Evolutionary conservation across 2,888 invertebrate species (phyloP), one percentile per base, ranked within the genome.

Genomic region (Drosophila robusta): DNA sequence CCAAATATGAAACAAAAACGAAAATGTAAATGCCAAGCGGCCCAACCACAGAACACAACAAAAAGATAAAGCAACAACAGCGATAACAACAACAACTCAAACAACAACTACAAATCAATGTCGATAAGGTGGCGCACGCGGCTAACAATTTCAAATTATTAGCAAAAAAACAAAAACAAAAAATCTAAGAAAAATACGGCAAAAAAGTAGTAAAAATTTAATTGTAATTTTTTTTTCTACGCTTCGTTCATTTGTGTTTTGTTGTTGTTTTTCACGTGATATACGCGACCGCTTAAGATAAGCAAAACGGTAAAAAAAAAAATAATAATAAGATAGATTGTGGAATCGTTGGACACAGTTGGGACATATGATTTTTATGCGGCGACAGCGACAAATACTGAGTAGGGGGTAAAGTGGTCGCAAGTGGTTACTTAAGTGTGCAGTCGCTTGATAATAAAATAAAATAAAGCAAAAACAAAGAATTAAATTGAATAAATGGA

Each of bases 1-100:
- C 65, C 63, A 87, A 80, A 83, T 87, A 77, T 80, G 80, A 72
- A 70, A 67, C 58, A 54, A 70, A 67, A 80, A 86, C 85, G 68
- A 72, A 82, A 86, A 82, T 82, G 81, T 67, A 78, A 78, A 80
- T 79, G 70, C 46, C 68, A 74, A 69, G 52, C 57, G 46, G 50
- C 38, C 70, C 45, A 60, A 39, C 51, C 55, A 36, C 18, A 61
- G 66, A 67, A 32, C 57, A 63, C 51, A 77, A 70, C 50, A 70
- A 57, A 64, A 41, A 73, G 76, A 85, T 75, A 70, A 78, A 75
- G 54, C 61, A 78, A 78, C 60, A 75, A 73, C 68, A 57, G 39
- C 66, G 52, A 67, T 54, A 72, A 60, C 54, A 68, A 52, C 29
- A 68, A 51, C 55, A 45, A 47, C 49, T 64, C 63, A 42, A 46